Evolutionary conservation across 30 jellyfish, hydroid and myxozoan genomes (phyloP).

Genomic region (Clytia hemisphaerica): DNA sequence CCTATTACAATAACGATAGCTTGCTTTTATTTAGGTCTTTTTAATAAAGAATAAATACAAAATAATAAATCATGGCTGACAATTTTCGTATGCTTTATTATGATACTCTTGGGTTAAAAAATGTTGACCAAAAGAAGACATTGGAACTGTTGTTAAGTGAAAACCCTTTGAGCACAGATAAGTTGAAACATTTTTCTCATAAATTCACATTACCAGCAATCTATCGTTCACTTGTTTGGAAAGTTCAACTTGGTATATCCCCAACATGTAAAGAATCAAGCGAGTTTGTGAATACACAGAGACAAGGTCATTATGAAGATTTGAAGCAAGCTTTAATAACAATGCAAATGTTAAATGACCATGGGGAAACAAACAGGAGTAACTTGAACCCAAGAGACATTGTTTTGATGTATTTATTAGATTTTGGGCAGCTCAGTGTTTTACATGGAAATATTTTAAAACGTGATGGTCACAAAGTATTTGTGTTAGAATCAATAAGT

Average conservation of each 20-base stretch:
- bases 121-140: constrained; percentile 89
- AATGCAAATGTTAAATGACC: constrained; percentile 57
- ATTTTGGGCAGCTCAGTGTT: constrained; percentile 75
- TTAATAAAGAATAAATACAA: too few relatives aligned
- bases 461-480: constrained; percentile 62
- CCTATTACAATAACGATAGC: too few relatives aligned
- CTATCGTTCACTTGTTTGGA: constrained; percentile 83
- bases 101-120: constrained; percentile 83
- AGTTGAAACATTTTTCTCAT: constrained; percentile 63
- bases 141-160: constrained; percentile 68
- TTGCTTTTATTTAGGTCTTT: too few relatives aligned
- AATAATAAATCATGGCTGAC: too few relatives aligned
- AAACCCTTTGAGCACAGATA: constrained; percentile 55
- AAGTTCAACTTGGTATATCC: constrained; percentile 57
- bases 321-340: constrained; percentile 50
- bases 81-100: constrained; percentile 78
- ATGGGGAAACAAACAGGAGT: constrained; percentile 6
- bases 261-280: constrained; percentile 59
- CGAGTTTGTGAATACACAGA: constrained; percentile 32
- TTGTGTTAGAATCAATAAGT: constrained; percentile 63
- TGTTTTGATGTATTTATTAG: constrained; percentile 74
- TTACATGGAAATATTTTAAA: constrained; percentile 38
- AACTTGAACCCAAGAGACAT: constrained; percentile 35
- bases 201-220: constrained; percentile 64
- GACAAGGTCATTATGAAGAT: constrained; percentile 62